A percentile compares a stretch with the other conserved stretches of the same genome.
Conservation (phyloP, 2,888 invertebrate species). For the Spisula subtruncata region DNA sequence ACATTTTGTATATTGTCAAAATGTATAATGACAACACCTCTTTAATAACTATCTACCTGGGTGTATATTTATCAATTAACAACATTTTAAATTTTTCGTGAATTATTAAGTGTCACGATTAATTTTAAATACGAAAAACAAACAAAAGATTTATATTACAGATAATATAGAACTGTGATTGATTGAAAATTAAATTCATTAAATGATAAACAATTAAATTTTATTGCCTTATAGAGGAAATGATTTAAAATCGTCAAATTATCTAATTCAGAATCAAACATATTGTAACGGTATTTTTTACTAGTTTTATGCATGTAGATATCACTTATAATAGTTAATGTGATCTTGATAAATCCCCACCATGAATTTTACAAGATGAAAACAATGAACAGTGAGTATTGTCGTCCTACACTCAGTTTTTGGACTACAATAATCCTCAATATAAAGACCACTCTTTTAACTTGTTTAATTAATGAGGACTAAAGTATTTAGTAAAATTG, state of each 20-base stretch:
- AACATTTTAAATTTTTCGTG: background rate
- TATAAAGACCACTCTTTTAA: no score
- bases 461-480: no score
- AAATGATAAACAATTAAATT: background rate
- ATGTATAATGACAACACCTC: background rate
- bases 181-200: background rate
- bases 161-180: constrained; percentile 3
- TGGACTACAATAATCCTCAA: no score
- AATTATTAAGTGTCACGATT: background rate
- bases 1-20: constrained; percentile 6
- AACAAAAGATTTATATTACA: background rate
- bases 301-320: background rate
- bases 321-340: background rate
- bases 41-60: background rate
- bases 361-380: no score
- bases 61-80: background rate
- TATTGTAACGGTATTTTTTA: background rate
- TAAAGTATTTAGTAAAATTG: no score
- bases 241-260: background rate
- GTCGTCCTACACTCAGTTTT: no score
- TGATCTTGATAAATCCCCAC: no score
- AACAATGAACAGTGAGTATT: no score
- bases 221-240: background rate
- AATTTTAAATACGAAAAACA: background rate
- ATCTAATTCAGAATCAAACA: background rate